Evolutionary conservation across 2,113 vertebrate genomes (phyloP), one percentile per base, ranked within the genome.

Genomic region (Crotalus tigris): DNA sequence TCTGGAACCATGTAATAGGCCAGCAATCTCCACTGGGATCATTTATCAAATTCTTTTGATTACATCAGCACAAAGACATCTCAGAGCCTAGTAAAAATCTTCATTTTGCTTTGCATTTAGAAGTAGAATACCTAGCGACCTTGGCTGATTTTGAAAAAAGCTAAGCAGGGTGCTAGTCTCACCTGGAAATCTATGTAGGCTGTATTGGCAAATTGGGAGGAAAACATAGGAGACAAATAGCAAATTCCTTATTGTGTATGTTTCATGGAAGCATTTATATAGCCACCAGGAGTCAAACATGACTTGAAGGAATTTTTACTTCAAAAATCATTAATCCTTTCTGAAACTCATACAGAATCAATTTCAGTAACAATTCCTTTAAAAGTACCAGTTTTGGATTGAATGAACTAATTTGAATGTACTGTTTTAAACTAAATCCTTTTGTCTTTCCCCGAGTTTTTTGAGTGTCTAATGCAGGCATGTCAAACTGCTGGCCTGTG

Each of bases 71-170:
- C 87, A 75, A 94, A 94, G 94, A 94, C 33, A 10, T 94, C 92
- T 94, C 85, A 85, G 75, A 94, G 93, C 87, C 93, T 92, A 94
- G 92, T 57, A 54, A 88, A 93, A 39, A 55, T 91, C 90, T 96
- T 89, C 64, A 26, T 96, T 95, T 95, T 94, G 90, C 58, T 91
- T 85, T 54, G 0, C 12, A 49, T 51, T 39, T 7, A 75, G n/a
- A 81, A 39, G n/a, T 81, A 39, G 5, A 75, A n/a, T 39, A 81
- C n/a, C 69, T 81, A 81, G 69, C 3, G 33, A 81, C 69, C 17
- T 39, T 39, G 69, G n/a, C 69, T 81, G 69, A 21, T 81, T 21
- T 81, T 81, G 33, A 81, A 81, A 33, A 81, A 81, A 81, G 33
- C 33, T 81, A 81, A 81, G 33, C 33, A 39, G 69, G 33, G 7